Conservation (phyloP, 2,888 invertebrate species). For the Trichacis sp. region DNA sequence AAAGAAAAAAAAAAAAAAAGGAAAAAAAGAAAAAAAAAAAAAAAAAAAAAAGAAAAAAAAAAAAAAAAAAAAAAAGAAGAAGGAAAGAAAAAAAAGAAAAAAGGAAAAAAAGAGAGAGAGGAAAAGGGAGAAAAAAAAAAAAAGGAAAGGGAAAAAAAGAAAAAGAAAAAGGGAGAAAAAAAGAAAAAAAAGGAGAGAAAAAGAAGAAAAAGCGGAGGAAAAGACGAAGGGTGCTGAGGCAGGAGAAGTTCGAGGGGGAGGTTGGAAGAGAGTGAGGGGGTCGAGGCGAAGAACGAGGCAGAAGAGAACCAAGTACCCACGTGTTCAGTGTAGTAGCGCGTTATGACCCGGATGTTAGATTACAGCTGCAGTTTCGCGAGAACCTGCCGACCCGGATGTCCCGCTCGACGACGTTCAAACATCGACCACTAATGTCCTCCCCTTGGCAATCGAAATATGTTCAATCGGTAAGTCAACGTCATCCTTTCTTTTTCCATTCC, state of each 20-base stretch:
- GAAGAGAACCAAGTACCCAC: slow-evolving; percentile 65
- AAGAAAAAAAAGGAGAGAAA: no score
- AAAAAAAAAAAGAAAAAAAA: no score
- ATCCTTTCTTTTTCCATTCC: neutral
- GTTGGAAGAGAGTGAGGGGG: slow-evolving; percentile 48
- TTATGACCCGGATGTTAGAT: slow-evolving; percentile 70
- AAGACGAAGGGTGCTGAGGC: slow-evolving; percentile 17
- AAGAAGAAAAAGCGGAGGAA: slow-evolving; percentile 17
- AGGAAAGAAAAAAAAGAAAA: no score
- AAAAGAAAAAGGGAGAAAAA: no score
- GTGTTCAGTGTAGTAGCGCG: slow-evolving; percentile 69
- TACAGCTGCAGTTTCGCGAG: slow-evolving; percentile 68
- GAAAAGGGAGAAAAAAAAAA: no score
- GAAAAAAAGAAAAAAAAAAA: no score
- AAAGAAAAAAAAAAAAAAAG: no score
- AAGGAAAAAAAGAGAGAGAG: no score
- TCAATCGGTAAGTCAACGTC: slow-evolving; percentile 66
- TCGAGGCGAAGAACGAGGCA: slow-evolving; percentile 52
- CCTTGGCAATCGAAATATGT: slow-evolving; percentile 66
- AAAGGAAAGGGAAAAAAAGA: no score
- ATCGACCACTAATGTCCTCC: slow-evolving; percentile 64
- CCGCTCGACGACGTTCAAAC: slow-evolving; percentile 56
- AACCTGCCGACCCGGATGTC: slow-evolving; percentile 67
- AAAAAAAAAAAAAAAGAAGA: no score
- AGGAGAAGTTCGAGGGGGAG: slow-evolving; percentile 39